Evolutionary conservation across 2,888 invertebrate species (phyloP), one percentile per base, ranked within the genome.

Genomic region (Mimas tiliae): DNA sequence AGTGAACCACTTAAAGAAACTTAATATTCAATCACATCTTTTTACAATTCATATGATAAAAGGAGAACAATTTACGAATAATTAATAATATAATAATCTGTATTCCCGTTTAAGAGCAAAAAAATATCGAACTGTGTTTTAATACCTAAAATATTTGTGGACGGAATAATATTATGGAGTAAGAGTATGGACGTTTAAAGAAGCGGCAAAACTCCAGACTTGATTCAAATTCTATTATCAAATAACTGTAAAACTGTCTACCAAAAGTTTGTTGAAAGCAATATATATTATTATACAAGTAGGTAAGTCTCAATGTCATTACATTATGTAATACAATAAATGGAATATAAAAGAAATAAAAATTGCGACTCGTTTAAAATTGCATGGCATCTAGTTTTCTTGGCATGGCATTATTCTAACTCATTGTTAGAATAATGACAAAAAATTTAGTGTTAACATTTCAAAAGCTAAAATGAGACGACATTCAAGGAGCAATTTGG

Each of bases 401-500:
- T n/a, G n/a, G n/a, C n/a, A n/a, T n/a, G n/a, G n/a, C n/a, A n/a
- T n/a, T n/a, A n/a, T n/a, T n/a, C 14, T 42, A 58, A 12, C 11
- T n/a, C 42, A 42, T 58, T 58, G 58, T 58, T 42, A 19, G 19
- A 58, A 58, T 42, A 11, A 38, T 19, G 42, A 58, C 58, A 58
- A 58, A 58, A 58, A 58, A 38, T 42, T 14, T 58, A 9, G 42
- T 38, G 58, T 55, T n/a, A 27, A 27, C 27, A 27, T 58, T 58
- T 42, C 1, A 58, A 58, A 58, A 58, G 19, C 6, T 55, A 55
- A 34, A 16, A 55, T 51, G 52, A 52, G 33, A 52, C 52, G 58
- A 58, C 42, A 58, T 58, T 58, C 38, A n/a, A 53, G 53, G 42
- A 58, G 42, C 27, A 58, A 64, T 64, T 78, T 78, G 75, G 74